Evolutionary conservation across 2,888 invertebrate species (phyloP).

Genomic region (Protophormia terraenovae): DNA sequence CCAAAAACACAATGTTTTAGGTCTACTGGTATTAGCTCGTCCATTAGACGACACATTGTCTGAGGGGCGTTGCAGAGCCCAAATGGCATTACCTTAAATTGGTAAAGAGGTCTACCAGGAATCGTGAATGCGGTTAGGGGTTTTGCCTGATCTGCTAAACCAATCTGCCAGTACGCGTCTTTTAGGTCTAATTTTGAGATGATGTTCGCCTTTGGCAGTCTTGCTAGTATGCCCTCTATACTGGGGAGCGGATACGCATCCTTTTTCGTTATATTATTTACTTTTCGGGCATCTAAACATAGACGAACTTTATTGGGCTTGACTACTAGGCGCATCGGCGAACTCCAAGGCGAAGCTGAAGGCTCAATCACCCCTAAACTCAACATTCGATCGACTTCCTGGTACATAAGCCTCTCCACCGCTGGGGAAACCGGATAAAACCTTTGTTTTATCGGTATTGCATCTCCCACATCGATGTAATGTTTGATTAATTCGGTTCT

Average conservation of each 20-base stretch:
- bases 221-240: slow-evolving; percentile 61
- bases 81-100: no score
- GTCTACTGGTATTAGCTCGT: slow-evolving; percentile 48
- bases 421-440: slow-evolving; percentile 32
- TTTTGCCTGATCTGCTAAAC: no score
- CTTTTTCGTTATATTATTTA: slow-evolving; percentile 73
- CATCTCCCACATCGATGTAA: no score
- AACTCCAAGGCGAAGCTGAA: slow-evolving; percentile 73
- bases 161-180: no score
- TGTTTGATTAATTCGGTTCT: no score
- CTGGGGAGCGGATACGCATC: slow-evolving; percentile 63
- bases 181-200: slow-evolving; percentile 62
- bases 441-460: no score
- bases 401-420: slow-evolving; percentile 55
- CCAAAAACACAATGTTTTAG: slow-evolving; percentile 56
- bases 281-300: slow-evolving; percentile 72
- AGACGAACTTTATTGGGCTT: slow-evolving; percentile 71
- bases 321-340: slow-evolving; percentile 71
- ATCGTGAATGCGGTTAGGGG: no score
- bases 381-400: slow-evolving; percentile 75
- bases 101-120: slow-evolving; percentile 53
- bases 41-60: slow-evolving; percentile 54
- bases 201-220: slow-evolving; percentile 44
- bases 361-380: slow-evolving; percentile 72
- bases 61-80: no score